Conservation (phyloP, 2,888 invertebrate genomes). For the Zele albiditarsus region DNA sequence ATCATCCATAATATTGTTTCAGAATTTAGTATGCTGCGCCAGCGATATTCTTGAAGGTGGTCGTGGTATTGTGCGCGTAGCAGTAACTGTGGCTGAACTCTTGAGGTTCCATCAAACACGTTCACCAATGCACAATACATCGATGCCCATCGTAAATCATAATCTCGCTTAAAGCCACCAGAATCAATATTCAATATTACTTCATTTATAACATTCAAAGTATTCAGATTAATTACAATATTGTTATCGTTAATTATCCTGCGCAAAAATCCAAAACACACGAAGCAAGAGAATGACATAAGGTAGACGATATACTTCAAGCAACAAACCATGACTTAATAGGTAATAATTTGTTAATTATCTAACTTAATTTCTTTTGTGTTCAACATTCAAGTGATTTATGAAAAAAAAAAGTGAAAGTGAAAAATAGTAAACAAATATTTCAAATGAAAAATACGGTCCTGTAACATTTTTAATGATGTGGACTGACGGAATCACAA, state of each 20-base stretch:
- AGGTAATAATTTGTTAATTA: not conserved
- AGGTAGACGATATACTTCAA: not conserved
- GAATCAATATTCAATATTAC: constrained; percentile 50
- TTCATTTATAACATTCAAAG: not conserved
- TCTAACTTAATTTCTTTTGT: not conserved
- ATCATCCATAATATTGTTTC: constrained; percentile 69
- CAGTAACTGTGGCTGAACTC: constrained; percentile 90
- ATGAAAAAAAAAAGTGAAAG: not conserved
- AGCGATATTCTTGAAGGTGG: constrained; percentile 95
- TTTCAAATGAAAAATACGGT: not conserved
- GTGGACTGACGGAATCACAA: not conserved
- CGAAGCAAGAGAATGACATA: not conserved
- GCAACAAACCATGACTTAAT: not conserved
- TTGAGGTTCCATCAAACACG: constrained; percentile 79
- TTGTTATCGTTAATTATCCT: not conserved
- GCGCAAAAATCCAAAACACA: not conserved
- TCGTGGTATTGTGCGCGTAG: constrained; percentile 89
- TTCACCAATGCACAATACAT: constrained; percentile 66
- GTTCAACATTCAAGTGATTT: not conserved
- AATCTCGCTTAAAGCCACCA: constrained; percentile 64
- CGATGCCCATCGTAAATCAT: constrained; percentile 56
- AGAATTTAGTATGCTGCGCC: constrained; percentile 93
- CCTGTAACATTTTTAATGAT: not conserved
- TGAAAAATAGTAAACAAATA: not conserved
- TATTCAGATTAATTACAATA: not conserved